Evolutionary conservation across 1,140 invertebrate species (phyloP).

Genomic region (Archivesica marissinica): DNA sequence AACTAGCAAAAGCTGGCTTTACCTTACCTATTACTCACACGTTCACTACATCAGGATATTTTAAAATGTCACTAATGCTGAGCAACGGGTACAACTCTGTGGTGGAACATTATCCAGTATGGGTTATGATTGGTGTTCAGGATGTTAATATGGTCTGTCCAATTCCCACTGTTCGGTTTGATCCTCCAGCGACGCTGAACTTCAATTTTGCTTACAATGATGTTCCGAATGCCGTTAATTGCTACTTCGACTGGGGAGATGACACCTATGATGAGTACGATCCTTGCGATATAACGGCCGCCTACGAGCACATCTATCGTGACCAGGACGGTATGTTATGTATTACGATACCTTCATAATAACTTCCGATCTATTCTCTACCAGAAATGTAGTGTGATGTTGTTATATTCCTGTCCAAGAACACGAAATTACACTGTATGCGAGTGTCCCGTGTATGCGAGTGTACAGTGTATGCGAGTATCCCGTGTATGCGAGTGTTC

Average conservation of each 20-base stretch:
- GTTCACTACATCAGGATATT: neutral
- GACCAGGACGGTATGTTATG: constrained; percentile 38
- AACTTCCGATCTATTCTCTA: neutral
- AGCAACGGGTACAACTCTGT: constrained; percentile 18
- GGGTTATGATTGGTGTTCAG: constrained; percentile 32
- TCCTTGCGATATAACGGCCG: neutral
- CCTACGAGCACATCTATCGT: neutral
- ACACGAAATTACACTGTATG: neutral
- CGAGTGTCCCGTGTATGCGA: no score
- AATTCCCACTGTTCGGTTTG: neutral
- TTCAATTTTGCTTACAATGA: constrained; percentile 4
- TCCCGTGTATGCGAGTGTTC: no score
- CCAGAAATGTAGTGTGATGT: neutral
- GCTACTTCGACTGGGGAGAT: constrained; percentile 20
- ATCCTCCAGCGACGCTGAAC: constrained; percentile 11
- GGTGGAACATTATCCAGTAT: neutral
- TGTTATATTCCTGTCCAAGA: neutral
- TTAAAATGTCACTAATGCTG: neutral
- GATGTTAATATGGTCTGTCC: neutral
- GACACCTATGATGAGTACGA: neutral
- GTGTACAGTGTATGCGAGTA: no score
- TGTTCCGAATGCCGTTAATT: neutral
- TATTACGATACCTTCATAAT: neutral
- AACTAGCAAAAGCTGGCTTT: neutral
- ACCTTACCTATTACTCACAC: constrained; percentile 1